Conservation (phyloP, 1,140 invertebrate species). For the Drosophila carrolli region DNA sequence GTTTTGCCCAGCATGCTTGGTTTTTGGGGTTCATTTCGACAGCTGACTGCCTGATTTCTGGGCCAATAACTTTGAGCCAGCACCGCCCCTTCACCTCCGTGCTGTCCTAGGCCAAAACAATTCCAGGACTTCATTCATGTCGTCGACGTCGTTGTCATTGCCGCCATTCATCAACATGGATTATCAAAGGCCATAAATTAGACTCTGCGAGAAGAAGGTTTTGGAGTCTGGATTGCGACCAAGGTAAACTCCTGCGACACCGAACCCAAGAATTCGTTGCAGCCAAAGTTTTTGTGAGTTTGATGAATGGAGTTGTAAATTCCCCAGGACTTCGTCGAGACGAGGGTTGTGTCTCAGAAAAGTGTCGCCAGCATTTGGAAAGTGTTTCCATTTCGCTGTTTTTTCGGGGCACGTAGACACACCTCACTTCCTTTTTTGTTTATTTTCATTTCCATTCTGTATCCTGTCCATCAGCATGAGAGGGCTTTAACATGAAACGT, state of each 20-base stretch:
- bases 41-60: conserved; percentile 44
- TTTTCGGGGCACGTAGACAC: conserved; percentile 26
- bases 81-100: not conserved
- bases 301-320: conserved; percentile 74
- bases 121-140: conserved; percentile 54
- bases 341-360: conserved; percentile 20
- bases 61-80: conserved; percentile 39
- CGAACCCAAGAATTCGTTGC: conserved; percentile 19
- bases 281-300: conserved; percentile 51
- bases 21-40: conserved; percentile 27
- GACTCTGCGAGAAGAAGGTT: conserved; percentile 36
- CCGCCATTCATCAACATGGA: conserved; percentile 75
- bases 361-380: conserved; percentile 23
- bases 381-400: conserved; percentile 31
- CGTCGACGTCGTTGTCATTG: conserved; percentile 21
- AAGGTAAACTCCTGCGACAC: conserved; percentile 17
- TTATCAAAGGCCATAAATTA: conserved; percentile 78
- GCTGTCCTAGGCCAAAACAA: conserved; percentile 14
- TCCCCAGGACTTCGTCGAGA: conserved; percentile 24
- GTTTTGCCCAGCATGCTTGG: conserved; percentile 11
- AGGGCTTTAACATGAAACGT: conserved; percentile 37
- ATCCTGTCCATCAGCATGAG: conserved; percentile 35
- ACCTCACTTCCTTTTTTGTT: not conserved
- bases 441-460: not conserved
- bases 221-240: conserved; percentile 29